Evolutionary conservation across 2,888 invertebrate genomes (phyloP).

Genomic region (Scaptomyza tumidula): DNA sequence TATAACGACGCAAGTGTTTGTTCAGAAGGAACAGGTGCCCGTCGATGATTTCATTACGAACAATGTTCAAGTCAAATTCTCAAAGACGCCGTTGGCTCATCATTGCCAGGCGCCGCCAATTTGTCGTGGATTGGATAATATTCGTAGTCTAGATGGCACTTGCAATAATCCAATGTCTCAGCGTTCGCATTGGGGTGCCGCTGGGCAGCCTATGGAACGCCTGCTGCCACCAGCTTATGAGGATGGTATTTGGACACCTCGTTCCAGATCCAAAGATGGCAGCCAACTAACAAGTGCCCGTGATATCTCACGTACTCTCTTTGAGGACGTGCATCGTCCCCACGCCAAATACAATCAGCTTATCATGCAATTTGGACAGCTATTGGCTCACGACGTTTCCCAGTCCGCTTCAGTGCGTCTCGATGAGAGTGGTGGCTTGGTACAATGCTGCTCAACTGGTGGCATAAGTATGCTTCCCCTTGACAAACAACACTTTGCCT

Average conservation of each 20-base stretch:
- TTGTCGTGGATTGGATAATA: constrained; percentile 85
- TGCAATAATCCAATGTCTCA: constrained; percentile 89
- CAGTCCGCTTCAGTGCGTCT: constrained; percentile 89
- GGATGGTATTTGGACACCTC: constrained; percentile 86
- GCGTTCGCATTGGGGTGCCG: constrained; percentile 88
- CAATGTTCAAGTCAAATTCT: constrained; percentile 82
- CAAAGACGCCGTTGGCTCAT: constrained; percentile 74
- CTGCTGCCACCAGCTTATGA: constrained; percentile 88
- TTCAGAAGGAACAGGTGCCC: constrained; percentile 84
- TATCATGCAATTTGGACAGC: constrained; percentile 92
- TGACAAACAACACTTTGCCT: constrained; percentile 88
- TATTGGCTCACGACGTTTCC: constrained; percentile 90
- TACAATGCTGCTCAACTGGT: constrained; percentile 89
- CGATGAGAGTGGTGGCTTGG: constrained; percentile 87
- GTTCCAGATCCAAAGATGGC: constrained; percentile 82
- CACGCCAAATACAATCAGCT: constrained; percentile 88
- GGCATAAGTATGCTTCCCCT: constrained; percentile 86
- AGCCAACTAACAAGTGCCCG: constrained; percentile 88
- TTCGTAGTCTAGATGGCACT: constrained; percentile 91
- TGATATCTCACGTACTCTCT: constrained; percentile 87
- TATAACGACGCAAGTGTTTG: constrained; percentile 85
- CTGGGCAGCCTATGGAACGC: constrained; percentile 88
- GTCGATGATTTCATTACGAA: constrained; percentile 82
- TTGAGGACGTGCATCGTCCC: constrained; percentile 87
- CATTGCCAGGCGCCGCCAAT: constrained; percentile 83